Percentiles rank a stretch among this genome's conserved stretches.
These are phyloP conservation scores for Mirounga angustirostris DNA, from an alignment of 2,113 vertebrate species.

Conservation along the genomic window DNA sequence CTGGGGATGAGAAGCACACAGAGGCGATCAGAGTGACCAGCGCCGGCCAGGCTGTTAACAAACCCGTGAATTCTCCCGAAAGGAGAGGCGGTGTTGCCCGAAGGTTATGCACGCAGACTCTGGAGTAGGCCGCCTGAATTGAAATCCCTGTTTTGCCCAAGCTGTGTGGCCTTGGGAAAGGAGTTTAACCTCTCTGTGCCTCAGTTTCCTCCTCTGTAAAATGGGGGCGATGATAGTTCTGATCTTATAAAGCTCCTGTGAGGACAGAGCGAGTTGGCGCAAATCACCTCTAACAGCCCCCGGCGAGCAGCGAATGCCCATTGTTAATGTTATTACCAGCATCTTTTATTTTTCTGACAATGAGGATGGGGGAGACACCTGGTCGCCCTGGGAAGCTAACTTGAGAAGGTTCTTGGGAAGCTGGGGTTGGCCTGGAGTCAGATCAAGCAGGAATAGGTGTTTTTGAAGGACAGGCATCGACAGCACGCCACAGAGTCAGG, in stretches of 20 bases:
- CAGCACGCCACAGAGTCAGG: accelerated
- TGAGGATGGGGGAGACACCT: background rate
- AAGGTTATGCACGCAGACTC: background rate
- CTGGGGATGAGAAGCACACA: background rate
- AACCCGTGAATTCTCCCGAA: accelerated
- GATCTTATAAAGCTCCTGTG: background rate
- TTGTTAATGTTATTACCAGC: background rate
- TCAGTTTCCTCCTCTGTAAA: background rate
- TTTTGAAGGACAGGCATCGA: background rate
- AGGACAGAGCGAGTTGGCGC: background rate
- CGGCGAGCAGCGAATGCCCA: accelerated
- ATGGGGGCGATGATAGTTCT: background rate
- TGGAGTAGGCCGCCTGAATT: background rate
- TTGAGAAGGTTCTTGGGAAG: background rate
- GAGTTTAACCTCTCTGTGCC: background rate
- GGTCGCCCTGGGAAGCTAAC: background rate
- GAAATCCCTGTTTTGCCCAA: background rate
- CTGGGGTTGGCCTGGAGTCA: background rate
- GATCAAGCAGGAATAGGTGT: background rate
- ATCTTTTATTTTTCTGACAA: background rate
- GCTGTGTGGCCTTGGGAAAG: background rate
- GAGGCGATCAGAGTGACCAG: background rate
- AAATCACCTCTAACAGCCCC: background rate
- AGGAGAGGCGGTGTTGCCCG: accelerated
- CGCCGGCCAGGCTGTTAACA: accelerated